Percentiles rank a stretch among this genome's conserved stretches.
Evolutionary conservation across 1,140 invertebrate species (phyloP).

Genomic region (Bilobella aurantiaca): DNA sequence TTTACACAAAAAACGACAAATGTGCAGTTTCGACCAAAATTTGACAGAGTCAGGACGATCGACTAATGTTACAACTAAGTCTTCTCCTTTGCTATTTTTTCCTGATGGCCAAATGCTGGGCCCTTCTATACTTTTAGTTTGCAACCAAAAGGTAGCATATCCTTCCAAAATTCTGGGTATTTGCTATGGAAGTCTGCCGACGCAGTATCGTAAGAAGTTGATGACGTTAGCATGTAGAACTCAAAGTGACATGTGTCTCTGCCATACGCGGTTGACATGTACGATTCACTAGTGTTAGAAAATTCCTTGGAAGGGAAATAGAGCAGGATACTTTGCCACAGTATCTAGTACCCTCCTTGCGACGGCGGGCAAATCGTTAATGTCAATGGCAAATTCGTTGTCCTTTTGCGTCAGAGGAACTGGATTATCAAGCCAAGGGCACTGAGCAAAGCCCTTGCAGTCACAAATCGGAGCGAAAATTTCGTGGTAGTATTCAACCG

Average conservation of each 20-base stretch:
- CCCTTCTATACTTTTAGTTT: no score
- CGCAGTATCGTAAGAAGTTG: no score
- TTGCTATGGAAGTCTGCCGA: no score
- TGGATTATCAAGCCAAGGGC: constrained; percentile 15
- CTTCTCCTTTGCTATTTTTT: no score
- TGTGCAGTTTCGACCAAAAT: no score
- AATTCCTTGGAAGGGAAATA: constrained; percentile 18
- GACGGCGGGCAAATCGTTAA: constrained; percentile 5
- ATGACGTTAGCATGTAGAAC: not conserved
- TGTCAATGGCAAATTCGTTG: constrained; percentile 14
- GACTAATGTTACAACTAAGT: no score
- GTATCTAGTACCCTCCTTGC: constrained; percentile 4
- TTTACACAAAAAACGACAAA: no score
- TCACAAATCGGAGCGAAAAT: constrained; percentile 9
- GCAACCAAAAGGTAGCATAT: no score
- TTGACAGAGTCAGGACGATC: no score
- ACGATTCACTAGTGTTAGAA: not conserved
- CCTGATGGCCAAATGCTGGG: no score
- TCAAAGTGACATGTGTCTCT: constrained; percentile 12
- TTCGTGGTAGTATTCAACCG: constrained; percentile 6
- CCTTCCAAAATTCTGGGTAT: no score
- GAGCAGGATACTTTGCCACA: constrained; percentile 2
- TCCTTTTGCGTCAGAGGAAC: constrained; percentile 10
- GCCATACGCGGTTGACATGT: constrained; percentile 6
- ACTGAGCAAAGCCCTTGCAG: not conserved